Percentiles rank a stretch among this genome's conserved stretches.
These are phyloP conservation scores for Clupea harengus DNA, from an alignment of 2,113 vertebrate species.

Conservation along the genomic window DNA sequence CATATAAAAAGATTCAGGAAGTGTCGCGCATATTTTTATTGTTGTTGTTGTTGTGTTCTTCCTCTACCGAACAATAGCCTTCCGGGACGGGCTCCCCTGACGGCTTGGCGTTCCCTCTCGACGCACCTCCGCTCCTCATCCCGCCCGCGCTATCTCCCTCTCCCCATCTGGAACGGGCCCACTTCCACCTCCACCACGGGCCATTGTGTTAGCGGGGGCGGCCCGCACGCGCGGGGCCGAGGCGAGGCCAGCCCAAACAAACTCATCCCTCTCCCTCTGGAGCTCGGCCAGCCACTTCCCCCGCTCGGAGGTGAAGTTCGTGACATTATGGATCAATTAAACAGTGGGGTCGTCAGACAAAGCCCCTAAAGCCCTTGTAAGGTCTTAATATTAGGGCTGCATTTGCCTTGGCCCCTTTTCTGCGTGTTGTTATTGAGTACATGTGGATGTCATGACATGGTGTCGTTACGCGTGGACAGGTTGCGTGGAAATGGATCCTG, in stretches of 20 bases:
- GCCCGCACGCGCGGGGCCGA: conserved; percentile 72
- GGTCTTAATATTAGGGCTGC: background rate
- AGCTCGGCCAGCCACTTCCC: conserved; percentile 60
- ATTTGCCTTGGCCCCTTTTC: background rate
- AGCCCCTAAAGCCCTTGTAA: background rate
- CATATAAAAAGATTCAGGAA: conserved; percentile 86
- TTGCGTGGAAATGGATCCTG: background rate
- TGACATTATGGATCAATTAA: conserved; percentile 61
- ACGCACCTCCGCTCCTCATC: conserved; percentile 69
- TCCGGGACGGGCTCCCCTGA: conserved; percentile 77
- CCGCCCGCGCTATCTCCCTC: conserved; percentile 73
- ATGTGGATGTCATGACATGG: background rate
- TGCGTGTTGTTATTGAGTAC: background rate
- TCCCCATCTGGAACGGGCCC: conserved; percentile 71
- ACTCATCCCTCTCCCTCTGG: conserved; percentile 70
- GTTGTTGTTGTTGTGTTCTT: conserved; percentile 71
- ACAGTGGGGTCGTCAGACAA: conserved; percentile 46
- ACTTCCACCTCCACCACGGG: conserved; percentile 66
- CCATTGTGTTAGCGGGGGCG: conserved; percentile 69
- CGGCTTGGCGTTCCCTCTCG: conserved; percentile 64
- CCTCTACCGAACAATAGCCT: conserved; percentile 84
- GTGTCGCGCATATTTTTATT: conserved; percentile 65
- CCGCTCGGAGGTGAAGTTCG: conserved; percentile 67
- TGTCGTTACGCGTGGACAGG: background rate
- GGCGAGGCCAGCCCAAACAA: conserved; percentile 71